phyloP scores from a whole-genome alignment of 2,888 invertebrate species.

The Agriopis marginaria region DNA sequence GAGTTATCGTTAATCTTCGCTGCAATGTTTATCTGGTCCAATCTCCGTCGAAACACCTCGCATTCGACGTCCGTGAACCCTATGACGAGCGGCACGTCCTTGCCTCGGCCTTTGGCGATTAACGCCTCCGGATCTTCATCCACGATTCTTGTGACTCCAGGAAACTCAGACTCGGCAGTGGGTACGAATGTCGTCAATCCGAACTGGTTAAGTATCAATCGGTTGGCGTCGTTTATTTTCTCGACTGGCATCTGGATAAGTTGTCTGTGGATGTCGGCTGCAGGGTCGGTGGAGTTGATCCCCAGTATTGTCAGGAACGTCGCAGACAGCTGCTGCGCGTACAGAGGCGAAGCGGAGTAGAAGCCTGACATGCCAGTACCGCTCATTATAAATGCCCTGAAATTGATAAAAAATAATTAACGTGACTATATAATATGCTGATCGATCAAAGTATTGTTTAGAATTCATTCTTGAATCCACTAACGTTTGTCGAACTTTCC shows the following conservation, averaged over 20 bases:
- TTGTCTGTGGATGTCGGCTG: slow-evolving; percentile 58
- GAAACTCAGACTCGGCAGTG: slow-evolving; percentile 65
- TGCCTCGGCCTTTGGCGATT: slow-evolving; percentile 63
- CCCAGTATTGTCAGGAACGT: slow-evolving; percentile 75
- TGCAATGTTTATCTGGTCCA: slow-evolving; percentile 62
- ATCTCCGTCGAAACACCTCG: slow-evolving; percentile 64
- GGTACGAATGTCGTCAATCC: slow-evolving; percentile 71
- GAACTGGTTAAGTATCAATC: slow-evolving; percentile 56
- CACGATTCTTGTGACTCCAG: slow-evolving; percentile 67
- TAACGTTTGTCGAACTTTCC: no score
- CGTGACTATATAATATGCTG: background rate
- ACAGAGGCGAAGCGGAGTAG: slow-evolving; percentile 64
- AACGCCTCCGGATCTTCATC: slow-evolving; percentile 70
- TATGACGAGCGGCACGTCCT: slow-evolving; percentile 67
- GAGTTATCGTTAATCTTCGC: slow-evolving; percentile 55
- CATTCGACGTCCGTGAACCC: slow-evolving; percentile 74
- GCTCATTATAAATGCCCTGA: slow-evolving; percentile 74
- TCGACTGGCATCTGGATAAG: slow-evolving; percentile 65
- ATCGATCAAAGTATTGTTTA: background rate
- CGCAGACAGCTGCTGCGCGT: slow-evolving; percentile 57
- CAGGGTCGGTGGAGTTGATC: slow-evolving; percentile 64
- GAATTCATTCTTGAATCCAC: background rate
- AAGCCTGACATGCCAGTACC: slow-evolving; percentile 65
- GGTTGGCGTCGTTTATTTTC: slow-evolving; percentile 64
- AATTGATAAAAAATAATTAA: slow-evolving; percentile 43